Conservation (phyloP, 35 echinoderm and acorn worm genomes). For the Ptychodera flava region DNA sequence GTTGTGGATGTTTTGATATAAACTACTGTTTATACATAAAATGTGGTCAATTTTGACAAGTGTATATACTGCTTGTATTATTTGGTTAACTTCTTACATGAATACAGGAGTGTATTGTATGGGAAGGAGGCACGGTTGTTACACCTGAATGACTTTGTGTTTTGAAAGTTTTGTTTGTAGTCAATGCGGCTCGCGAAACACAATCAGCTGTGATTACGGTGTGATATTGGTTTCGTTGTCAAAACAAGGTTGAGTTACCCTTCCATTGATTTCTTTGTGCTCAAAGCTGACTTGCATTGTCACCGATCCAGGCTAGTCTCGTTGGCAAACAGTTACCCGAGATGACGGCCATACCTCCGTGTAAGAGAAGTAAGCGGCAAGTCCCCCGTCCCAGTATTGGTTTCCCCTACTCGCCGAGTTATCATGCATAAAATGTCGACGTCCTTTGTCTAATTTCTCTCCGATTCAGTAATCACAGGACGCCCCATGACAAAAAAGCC, state of each 20-base stretch:
- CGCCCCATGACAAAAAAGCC: not conserved
- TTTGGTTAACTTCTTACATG: not conserved
- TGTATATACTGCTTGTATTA: not conserved
- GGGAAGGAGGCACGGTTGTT: not conserved
- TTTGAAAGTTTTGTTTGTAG: not conserved
- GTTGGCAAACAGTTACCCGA: not conserved
- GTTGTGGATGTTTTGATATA: too few relatives aligned
- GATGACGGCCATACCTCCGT: not conserved
- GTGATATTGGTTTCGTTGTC: not conserved
- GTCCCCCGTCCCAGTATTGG: not conserved
- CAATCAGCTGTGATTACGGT: not conserved
- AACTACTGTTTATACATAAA: not conserved
- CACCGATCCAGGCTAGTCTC: not conserved
- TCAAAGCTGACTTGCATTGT: not conserved
- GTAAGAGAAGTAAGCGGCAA: not conserved
- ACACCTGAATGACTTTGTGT: not conserved
- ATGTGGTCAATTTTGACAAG: conserved; percentile 1
- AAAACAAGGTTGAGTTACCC: not conserved
- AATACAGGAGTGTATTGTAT: not conserved
- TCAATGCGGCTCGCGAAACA: not conserved
- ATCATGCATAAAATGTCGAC: not conserved
- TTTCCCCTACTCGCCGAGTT: not conserved
- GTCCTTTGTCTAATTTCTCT: not conserved
- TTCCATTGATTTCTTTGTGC: not conserved
- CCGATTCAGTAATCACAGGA: not conserved